Evolutionary conservation across 2,113 vertebrate species (phyloP).

Genomic region (Chamaetylas fuelleborni): DNA sequence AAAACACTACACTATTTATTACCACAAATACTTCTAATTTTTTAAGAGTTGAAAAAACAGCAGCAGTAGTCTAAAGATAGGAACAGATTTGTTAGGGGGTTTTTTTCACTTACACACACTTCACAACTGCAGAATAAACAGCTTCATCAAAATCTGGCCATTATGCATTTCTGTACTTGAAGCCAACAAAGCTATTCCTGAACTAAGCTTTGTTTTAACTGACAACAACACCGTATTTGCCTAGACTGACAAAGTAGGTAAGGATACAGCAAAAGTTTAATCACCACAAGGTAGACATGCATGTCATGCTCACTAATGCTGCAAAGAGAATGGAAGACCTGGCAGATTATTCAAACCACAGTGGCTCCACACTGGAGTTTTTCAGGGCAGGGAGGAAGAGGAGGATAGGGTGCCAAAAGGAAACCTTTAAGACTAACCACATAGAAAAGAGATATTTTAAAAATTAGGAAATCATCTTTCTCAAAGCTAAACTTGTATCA

Average conservation of each 20-base stretch:
- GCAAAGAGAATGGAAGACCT: not conserved
- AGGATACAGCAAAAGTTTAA: not conserved
- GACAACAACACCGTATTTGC: rapidly evolving
- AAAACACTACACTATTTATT: not conserved
- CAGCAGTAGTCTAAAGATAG: not conserved
- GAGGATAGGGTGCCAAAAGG: not conserved
- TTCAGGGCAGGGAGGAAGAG: not conserved
- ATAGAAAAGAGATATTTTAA: not conserved
- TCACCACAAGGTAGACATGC: not conserved
- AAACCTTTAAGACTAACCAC: not conserved
- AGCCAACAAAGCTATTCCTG: not conserved
- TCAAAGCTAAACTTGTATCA: not conserved
- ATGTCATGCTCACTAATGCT: not conserved
- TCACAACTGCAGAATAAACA: not conserved
- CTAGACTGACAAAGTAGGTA: not conserved
- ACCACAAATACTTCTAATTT: not conserved
- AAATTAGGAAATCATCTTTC: not conserved
- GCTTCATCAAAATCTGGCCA: not conserved
- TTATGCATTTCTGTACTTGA: not conserved
- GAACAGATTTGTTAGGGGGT: not conserved
- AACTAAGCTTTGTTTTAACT: not conserved
- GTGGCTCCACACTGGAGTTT: not conserved
- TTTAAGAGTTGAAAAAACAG: not conserved
- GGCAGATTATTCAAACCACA: not conserved
- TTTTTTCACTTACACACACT: not conserved